phyloP scores from a whole-genome alignment of 2,797 vertebrate species.

The Eulemur albifrons region DNA sequence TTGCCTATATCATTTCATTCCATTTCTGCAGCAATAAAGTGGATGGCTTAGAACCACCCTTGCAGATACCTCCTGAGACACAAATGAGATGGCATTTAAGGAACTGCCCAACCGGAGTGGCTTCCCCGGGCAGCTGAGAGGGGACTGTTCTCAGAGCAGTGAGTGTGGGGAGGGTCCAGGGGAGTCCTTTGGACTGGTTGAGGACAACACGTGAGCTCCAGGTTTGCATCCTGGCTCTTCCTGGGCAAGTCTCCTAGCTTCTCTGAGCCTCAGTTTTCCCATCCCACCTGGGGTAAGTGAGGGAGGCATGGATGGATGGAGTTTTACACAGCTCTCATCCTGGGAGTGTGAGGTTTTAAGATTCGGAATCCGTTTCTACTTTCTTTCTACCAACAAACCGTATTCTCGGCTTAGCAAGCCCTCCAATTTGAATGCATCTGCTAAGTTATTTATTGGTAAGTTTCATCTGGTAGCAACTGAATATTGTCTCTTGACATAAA shows the following conservation, averaged over 20 bases:
- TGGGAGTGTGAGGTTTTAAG: not conserved
- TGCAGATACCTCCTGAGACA: not conserved
- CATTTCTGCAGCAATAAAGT: not conserved
- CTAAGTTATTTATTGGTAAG: not conserved
- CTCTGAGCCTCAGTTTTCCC: not conserved
- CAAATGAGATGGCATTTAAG: not conserved
- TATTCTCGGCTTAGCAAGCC: not conserved
- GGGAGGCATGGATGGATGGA: not conserved
- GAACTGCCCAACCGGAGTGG: not conserved
- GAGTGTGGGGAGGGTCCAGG: accelerated
- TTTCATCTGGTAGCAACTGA: not conserved
- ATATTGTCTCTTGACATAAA: not conserved
- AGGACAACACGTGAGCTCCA: not conserved
- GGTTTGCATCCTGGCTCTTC: not conserved
- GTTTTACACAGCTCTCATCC: not conserved
- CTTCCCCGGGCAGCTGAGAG: not conserved
- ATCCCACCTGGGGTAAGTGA: not conserved
- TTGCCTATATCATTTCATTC: not conserved
- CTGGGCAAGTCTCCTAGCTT: not conserved
- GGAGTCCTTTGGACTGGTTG: too few species aligned
- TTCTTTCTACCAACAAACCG: not conserved
- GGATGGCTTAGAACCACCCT: not conserved
- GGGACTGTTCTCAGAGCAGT: accelerated
- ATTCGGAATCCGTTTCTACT: not conserved
- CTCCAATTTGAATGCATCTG: not conserved